Evolutionary conservation across 2,797 vertebrate genomes (phyloP).

Genomic region (Lophius americanus): DNA sequence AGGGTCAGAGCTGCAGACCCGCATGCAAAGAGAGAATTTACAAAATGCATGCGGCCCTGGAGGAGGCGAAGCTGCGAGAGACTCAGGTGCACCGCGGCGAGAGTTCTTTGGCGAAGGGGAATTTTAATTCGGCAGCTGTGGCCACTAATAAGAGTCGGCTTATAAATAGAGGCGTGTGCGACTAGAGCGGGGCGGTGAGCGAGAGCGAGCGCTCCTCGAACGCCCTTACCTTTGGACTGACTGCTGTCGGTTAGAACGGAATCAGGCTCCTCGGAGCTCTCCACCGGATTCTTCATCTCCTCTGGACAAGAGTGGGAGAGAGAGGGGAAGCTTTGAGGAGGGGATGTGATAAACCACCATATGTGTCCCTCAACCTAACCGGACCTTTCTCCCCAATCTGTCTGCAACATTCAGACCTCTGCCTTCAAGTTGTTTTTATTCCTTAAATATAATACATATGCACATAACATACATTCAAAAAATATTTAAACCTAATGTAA

Average conservation of each 20-base stretch:
- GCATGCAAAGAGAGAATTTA: slow-evolving; percentile 61
- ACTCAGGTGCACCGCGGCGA: slow-evolving; percentile 49
- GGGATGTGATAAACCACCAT: slow-evolving; percentile 36
- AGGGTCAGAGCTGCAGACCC: slow-evolving; percentile 68
- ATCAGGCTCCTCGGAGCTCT: slow-evolving; percentile 68
- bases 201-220: slow-evolving; percentile 27
- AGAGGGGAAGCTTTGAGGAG: slow-evolving; percentile 19
- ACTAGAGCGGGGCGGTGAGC: slow-evolving; percentile 24
- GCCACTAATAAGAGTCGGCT: slow-evolving; percentile 66
- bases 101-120: slow-evolving; percentile 48
- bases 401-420: no score
- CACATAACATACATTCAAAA: no score
- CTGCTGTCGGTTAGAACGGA: slow-evolving; percentile 72
- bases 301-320: slow-evolving; percentile 48
- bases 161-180: slow-evolving; percentile 59
- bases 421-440: no score
- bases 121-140: slow-evolving; percentile 76
- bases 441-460: no score
- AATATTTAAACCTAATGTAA: no score
- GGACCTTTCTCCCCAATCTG: no score
- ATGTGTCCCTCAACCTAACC: slow-evolving; percentile 17
- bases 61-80: slow-evolving; percentile 57
- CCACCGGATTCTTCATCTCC: slow-evolving; percentile 67
- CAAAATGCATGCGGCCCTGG: slow-evolving; percentile 72
- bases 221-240: slow-evolving; percentile 83